Percentiles rank a stretch among this genome's conserved stretches.
These are phyloP conservation scores for Albula glossodonta DNA, from an alignment of 2,113 vertebrate species.

Conservation along the genomic window DNA sequence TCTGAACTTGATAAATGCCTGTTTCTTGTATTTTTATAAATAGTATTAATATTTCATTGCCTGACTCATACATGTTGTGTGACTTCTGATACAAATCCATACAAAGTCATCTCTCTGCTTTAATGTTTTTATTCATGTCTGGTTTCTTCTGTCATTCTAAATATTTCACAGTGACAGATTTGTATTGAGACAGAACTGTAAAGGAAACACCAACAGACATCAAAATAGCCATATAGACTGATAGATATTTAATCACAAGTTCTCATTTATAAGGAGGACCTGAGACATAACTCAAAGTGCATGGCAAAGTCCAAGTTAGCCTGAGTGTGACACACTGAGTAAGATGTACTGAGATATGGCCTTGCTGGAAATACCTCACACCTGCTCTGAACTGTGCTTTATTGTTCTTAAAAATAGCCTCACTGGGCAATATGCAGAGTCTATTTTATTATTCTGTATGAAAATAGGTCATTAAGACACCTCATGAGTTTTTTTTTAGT, in stretches of 20 bases:
- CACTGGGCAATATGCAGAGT: constrained; percentile 22
- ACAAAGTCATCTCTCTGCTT: neutral
- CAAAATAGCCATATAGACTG: too few species aligned
- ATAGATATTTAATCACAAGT: too few species aligned
- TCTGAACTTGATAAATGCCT: neutral
- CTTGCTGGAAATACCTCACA: constrained; percentile 58
- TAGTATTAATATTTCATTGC: neutral
- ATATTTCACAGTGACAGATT: neutral
- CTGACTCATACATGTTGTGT: neutral
- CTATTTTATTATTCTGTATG: constrained; percentile 45
- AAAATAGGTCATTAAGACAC: constrained; percentile 23
- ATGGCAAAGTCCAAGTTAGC: too few species aligned
- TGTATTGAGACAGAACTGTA: neutral
- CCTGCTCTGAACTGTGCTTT: constrained; percentile 59
- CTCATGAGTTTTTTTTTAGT: neutral
- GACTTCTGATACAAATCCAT: neutral
- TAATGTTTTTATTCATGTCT: neutral
- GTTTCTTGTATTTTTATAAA: neutral
- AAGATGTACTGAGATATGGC: constrained; percentile 54
- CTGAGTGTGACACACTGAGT: neutral
- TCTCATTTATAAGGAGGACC: too few species aligned
- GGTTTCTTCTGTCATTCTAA: neutral
- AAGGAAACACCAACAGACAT: neutral
- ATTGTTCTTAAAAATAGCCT: constrained; percentile 64
- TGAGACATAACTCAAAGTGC: too few species aligned